phyloP scores from a whole-genome alignment of 1,140 invertebrate species.

The Aphidius ervi region DNA sequence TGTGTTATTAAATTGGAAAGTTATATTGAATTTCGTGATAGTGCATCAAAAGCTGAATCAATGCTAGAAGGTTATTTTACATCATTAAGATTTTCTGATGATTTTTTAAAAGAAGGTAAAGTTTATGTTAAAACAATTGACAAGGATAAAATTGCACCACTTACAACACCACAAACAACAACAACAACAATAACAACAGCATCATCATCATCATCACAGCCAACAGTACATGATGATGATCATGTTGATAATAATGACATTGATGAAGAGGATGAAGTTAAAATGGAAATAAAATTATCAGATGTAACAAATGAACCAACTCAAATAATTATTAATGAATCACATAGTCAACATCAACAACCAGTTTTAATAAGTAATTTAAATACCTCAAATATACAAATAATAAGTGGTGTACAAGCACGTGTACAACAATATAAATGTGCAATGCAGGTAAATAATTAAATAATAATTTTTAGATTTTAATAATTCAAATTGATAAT shows the following conservation, averaged over 20 bases:
- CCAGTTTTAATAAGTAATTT: slow-evolving; percentile 54
- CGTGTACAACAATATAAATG: slow-evolving; percentile 55
- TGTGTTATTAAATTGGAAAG: slow-evolving; percentile 63
- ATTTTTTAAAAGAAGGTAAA: slow-evolving; percentile 63
- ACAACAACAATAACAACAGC: too few relatives aligned
- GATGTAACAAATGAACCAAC: slow-evolving; percentile 36
- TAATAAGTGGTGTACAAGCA: slow-evolving; percentile 51
- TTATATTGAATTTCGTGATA: slow-evolving; percentile 60
- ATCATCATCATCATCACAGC: too few relatives aligned
- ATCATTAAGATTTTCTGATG: slow-evolving; percentile 58
- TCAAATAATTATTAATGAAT: slow-evolving; percentile 32
- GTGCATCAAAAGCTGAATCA: slow-evolving; percentile 63
- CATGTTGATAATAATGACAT: slow-evolving; percentile 43
- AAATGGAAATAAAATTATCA: slow-evolving; percentile 35
- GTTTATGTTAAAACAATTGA: slow-evolving; percentile 51
- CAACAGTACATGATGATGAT: slow-evolving; percentile 26
- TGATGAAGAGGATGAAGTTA: slow-evolving; percentile 20
- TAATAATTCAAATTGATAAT: too few relatives aligned
- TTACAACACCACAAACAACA: neutral
- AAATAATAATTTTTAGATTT: neutral
- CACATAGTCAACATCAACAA: slow-evolving; percentile 40
- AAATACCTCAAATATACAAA: slow-evolving; percentile 54
- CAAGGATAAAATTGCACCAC: slow-evolving; percentile 34
- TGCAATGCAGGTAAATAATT: slow-evolving; percentile 49
- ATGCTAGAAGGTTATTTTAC: slow-evolving; percentile 66